Conservation (phyloP, 2,888 invertebrate genomes). For the Clusia tigrina region DNA sequence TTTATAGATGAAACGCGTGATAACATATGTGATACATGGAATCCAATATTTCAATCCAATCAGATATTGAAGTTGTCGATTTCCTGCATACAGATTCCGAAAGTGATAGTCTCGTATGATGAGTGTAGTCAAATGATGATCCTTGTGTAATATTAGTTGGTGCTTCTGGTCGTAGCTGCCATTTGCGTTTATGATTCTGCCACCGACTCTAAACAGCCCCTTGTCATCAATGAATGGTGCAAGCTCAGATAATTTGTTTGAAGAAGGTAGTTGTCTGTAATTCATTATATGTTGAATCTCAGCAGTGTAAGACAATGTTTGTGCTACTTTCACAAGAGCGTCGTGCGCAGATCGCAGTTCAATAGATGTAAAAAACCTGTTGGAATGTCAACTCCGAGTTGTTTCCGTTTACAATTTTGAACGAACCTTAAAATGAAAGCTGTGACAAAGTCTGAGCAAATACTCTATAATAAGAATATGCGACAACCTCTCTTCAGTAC, state of each 20-base stretch:
- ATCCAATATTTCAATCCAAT: slow-evolving; percentile 18
- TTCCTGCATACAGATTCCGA: slow-evolving; percentile 15
- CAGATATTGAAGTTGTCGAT: slow-evolving; percentile 16
- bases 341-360: slow-evolving; percentile 20
- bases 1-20: slow-evolving; percentile 17
- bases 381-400: not conserved
- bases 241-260: slow-evolving; percentile 10
- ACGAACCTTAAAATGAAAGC: slow-evolving; percentile 10
- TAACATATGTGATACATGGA: not conserved
- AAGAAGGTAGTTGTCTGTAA: not conserved
- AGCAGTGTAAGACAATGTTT: not conserved
- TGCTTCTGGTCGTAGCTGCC: slow-evolving; percentile 15
- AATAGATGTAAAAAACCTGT: not conserved
- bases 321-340: slow-evolving; percentile 3
- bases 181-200: slow-evolving; percentile 13
- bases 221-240: slow-evolving; percentile 19
- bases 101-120: slow-evolving; percentile 13
- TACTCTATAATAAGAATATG: no score
- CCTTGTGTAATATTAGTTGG: slow-evolving; percentile 12
- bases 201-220: slow-evolving; percentile 11
- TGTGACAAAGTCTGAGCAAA: no score
- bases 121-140: slow-evolving; percentile 9
- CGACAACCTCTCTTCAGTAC: no score
- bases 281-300: not conserved
- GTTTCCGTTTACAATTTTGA: not conserved